Evolutionary conservation across 1,140 invertebrate genomes (phyloP).

Genomic region (Atta colombica): DNA sequence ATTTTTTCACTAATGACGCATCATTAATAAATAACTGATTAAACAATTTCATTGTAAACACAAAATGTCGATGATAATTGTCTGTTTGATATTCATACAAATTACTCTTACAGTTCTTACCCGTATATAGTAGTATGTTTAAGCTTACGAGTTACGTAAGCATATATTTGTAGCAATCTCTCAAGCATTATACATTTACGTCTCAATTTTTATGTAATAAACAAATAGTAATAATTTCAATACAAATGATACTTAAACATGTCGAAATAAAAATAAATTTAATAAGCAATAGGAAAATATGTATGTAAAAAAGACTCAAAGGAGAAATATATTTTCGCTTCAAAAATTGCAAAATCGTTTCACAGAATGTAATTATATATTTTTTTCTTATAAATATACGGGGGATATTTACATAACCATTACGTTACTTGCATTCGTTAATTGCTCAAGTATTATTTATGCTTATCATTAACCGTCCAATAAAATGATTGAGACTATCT

Average conservation of each 20-base stretch:
- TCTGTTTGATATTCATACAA: neutral
- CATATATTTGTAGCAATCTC: neutral
- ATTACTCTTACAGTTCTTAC: neutral
- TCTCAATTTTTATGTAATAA: neutral
- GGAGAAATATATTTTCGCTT: neutral
- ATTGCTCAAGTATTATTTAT: constrained; percentile 7
- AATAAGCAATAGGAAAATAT: neutral
- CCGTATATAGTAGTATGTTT: neutral
- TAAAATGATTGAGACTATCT: neutral
- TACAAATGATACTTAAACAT: neutral
- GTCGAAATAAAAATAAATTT: neutral
- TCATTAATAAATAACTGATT: neutral
- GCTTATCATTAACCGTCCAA: neutral
- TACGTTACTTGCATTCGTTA: neutral
- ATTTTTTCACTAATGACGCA: neutral
- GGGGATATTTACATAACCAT: constrained; percentile 16
- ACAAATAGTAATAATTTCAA: neutral
- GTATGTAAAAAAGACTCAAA: neutral
- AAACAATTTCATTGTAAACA: neutral
- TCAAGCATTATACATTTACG: neutral
- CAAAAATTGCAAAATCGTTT: neutral
- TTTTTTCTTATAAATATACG: neutral
- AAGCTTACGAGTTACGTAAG: neutral
- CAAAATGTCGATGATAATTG: constrained; percentile 11
- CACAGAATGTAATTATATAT: neutral